Conservation (phyloP, 2,797 vertebrate genomes). For the Trichosurus vulpecula region DNA sequence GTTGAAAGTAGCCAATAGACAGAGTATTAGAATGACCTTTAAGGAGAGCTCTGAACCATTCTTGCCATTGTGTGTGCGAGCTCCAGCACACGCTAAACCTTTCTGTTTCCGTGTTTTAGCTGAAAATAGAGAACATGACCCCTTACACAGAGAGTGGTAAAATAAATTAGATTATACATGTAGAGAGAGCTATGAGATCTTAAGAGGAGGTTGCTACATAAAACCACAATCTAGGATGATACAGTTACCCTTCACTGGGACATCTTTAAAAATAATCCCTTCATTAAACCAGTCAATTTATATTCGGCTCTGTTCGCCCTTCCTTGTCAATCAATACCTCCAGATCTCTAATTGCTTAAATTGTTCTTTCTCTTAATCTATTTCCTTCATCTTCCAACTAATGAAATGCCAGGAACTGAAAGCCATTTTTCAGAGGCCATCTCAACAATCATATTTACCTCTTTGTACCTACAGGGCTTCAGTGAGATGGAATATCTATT, state of each 20-base stretch:
- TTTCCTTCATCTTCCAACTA: neutral
- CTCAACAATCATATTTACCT: neutral
- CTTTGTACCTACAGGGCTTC: neutral
- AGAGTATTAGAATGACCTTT: neutral
- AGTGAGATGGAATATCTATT: neutral
- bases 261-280: conserved; percentile 12
- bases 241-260: neutral
- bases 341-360: neutral
- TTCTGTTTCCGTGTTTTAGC: neutral
- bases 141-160: neutral
- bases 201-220: neutral
- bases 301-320: neutral
- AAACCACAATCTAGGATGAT: conserved; percentile 17
- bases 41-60: neutral
- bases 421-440: neutral
- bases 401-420: neutral
- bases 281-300: conserved; percentile 16
- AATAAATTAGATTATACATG: neutral
- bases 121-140: neutral
- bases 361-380: neutral
- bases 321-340: neutral
- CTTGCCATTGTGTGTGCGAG: neutral
- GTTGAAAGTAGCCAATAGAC: neutral
- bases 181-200: neutral
- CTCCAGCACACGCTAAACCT: neutral